Percentiles rank a stretch among this genome's conserved stretches.
phyloP scores from a whole-genome alignment of 1,140 invertebrate species.

The Drosophila orena region DNA sequence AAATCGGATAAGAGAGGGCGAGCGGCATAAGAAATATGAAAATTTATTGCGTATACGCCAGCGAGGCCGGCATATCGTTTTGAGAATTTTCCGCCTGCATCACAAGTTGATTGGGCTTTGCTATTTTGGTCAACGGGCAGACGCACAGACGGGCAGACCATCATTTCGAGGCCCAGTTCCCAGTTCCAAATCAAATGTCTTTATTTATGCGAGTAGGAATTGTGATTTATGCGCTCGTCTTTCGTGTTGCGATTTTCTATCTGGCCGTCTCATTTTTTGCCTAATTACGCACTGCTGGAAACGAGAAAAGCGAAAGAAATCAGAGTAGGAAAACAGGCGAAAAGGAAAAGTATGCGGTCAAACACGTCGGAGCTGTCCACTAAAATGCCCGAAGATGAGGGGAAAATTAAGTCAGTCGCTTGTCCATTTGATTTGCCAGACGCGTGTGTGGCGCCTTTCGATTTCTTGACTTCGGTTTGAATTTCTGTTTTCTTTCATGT shows the following conservation, averaged over 20 bases:
- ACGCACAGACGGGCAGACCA: neutral
- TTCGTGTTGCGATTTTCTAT: slow-evolving; percentile 70
- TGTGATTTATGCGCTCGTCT: slow-evolving; percentile 74
- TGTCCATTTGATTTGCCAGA: slow-evolving; percentile 79
- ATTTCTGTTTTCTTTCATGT: slow-evolving; percentile 1
- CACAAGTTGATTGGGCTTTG: slow-evolving; percentile 67
- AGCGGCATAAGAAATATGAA: slow-evolving; percentile 74
- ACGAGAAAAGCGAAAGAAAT: slow-evolving; percentile 22
- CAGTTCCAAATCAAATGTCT: slow-evolving; percentile 72
- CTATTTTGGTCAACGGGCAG: slow-evolving; percentile 48
- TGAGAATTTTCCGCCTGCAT: slow-evolving; percentile 51
- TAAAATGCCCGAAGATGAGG: slow-evolving; percentile 16
- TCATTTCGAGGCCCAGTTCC: slow-evolving; percentile 36
- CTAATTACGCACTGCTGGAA: slow-evolving; percentile 65
- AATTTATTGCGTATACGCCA: slow-evolving; percentile 80
- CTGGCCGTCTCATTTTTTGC: slow-evolving; percentile 61
- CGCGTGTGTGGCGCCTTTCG: slow-evolving; percentile 74
- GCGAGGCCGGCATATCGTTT: slow-evolving; percentile 49
- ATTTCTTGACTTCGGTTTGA: slow-evolving; percentile 46
- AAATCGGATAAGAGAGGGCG: slow-evolving; percentile 38
- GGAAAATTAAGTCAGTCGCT: slow-evolving; percentile 48
- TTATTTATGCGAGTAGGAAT: slow-evolving; percentile 68
- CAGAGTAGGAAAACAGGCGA: slow-evolving; percentile 2
- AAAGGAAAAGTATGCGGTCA: slow-evolving; percentile 23
- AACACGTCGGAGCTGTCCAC: slow-evolving; percentile 15